Base-by-base conservation (phyloP, 1,140 invertebrate species). In the Brachionus calyciflorus region DNA sequence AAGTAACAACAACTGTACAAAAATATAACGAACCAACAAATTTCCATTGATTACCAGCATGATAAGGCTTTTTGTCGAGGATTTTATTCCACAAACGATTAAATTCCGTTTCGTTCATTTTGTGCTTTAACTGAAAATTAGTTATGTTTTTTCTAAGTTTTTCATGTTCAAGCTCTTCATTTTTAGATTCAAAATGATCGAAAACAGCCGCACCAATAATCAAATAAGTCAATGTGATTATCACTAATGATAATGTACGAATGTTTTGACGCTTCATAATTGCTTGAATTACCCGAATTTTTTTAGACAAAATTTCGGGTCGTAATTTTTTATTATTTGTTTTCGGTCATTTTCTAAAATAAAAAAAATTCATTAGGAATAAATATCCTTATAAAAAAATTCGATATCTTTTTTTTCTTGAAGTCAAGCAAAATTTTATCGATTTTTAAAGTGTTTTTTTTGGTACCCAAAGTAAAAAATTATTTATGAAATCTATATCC, bases 161-260 rank as follows among this genome's bases (percentile, higher is more conserved):
- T 7, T 51, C 26, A 12, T 69, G 12, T 41, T 37, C 9, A 7
- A 40, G 14, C 3, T 21, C 33, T 49, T 78, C 77, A 24, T 78
- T 40, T 0, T 4, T 41, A 19, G 73, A 77, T 60, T 78, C 77
- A 12, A 78, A 77, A 12, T 37, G 41, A 63, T 78, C 77, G 33
- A 78, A 78, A 12, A 78, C 48, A 0, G 76, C 77, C 6, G 77
- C 77, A 33, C 77, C 77, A 49, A 78, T 75, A 28, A 78, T 41
- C 41, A 78, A 19, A 57, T 78, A 78, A 21, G 57, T 77, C 1
- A 78, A 30, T 24, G 77, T 78, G n/a, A 60, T 51, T 0, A 77
- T 37, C 53, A 78, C 55, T 4, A 77, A 21, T 9, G 77, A 70
- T 6, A 78, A 17, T 44, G 77, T 78, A 37, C 77, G 53, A 17